Base-by-base conservation (phyloP, 30 jellyfish, hydroid and myxozoan species). In the Aurelia aurita region DNA sequence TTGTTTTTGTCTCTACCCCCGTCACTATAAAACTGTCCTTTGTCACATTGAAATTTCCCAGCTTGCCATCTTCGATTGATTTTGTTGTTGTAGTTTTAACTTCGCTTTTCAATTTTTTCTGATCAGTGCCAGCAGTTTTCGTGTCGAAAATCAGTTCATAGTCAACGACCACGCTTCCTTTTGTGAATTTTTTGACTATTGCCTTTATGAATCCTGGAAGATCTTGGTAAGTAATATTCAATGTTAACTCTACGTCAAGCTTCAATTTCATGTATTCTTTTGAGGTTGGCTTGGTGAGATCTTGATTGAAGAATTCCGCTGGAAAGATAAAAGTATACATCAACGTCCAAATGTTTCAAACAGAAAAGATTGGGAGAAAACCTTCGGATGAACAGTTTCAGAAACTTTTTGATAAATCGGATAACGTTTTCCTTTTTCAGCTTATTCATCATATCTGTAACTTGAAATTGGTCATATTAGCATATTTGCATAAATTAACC, bases 81-180 rank as follows among this genome's bases (percentile, higher is more conserved):
- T 27, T 47, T 32, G 64, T 22, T 59, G 29, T 54, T 0, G 90
- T 65, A 20, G 8, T 21, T 23, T 65, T 73, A 0, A 63, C 90
- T 25, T 54, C 51, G 26, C 28, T 80, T 32, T 29, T 55, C 27
- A 59, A 63, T 58, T 31, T 83, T 12, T 27, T 19, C 14, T 80
- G 67, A 74, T 64, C 74, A 3, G 66, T 39, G 12, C 90, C 90
- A 23, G 90, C 79, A 9, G 44, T 45, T 23, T 51, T 63, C n/a
- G 81, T 62, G 76, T 80, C 90, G 80, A 80, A 80, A 19, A 80
- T 80, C 60, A 80, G 44, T 8, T 80, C 82, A 34, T 47, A 80
- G 29, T 29, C 82, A 28, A 80, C 82, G 1, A 80, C 25, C 3
- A 80, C 74, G 16, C 90, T 80, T 10, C 90, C 90, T n/a, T 44